phyloP scores from a whole-genome alignment of 2,888 invertebrate species.

The Taenaris catops region DNA sequence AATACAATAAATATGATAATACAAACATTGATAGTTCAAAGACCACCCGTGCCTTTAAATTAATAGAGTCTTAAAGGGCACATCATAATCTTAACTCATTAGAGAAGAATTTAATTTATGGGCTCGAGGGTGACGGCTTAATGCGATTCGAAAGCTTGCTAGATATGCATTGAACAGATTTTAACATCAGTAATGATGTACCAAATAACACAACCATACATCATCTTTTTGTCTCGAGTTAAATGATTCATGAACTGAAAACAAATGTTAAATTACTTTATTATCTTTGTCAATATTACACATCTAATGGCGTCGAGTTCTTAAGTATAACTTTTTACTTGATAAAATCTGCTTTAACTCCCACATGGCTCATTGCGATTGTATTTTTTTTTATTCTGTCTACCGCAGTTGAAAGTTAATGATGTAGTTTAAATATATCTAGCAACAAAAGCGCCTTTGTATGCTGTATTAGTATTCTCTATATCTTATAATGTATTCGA shows the following conservation, averaged over 20 bases:
- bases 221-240: slow-evolving; percentile 16
- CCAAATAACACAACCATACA: slow-evolving; percentile 10
- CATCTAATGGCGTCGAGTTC: too few relatives aligned
- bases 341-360: too few relatives aligned
- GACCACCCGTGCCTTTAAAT: slow-evolving; percentile 49
- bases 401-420: too few relatives aligned
- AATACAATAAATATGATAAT: slow-evolving; percentile 20
- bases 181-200: slow-evolving; percentile 16
- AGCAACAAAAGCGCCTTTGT: too few relatives aligned
- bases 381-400: too few relatives aligned
- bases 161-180: slow-evolving; percentile 16
- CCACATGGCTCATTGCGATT: too few relatives aligned
- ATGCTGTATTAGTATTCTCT: too few relatives aligned
- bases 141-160: slow-evolving; percentile 25
- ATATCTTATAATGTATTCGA: too few relatives aligned
- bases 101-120: slow-evolving; percentile 58
- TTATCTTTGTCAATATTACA: too few relatives aligned
- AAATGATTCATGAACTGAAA: slow-evolving; percentile 10
- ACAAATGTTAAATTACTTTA: neutral
- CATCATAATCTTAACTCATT: slow-evolving; percentile 67
- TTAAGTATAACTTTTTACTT: too few relatives aligned
- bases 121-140: slow-evolving; percentile 42
- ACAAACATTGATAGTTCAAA: slow-evolving; percentile 21
- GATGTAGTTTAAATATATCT: too few relatives aligned
- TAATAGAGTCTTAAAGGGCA: slow-evolving; percentile 48